Base-by-base conservation (phyloP, 2,113 vertebrate genomes). In the Amia ocellicauda region DNA sequence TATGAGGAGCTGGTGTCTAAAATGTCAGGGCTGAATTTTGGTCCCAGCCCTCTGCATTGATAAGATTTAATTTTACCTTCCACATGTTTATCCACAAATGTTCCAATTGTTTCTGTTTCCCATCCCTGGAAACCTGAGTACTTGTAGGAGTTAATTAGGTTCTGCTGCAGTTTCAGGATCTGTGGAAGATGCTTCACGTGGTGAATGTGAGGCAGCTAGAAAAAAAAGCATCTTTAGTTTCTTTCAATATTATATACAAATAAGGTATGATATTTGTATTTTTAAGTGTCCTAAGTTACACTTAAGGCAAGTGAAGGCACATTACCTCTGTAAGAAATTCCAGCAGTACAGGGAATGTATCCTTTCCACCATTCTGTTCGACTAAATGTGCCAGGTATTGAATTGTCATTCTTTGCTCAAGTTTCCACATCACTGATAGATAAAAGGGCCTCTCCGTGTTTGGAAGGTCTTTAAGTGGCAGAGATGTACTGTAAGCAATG, bases 351-450 rank as follows among this genome's bases (percentile, higher is more conserved):
- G 63, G 63, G 40, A 65, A 29, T 24, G 58, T 60, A 27, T 17
- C 10, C 29, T 42, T 53, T 26, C 54, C 58, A 3, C 70, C 55
- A 26, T 76, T 62, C 64, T 68, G 66, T 28, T 79, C 74, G 51
- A 76, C 70, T 9, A 71, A 55, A 27, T 76, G 65, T 20, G 16
- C 64, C 11, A 76, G 19, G 11, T 49, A 45, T 4, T 74, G 74
- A 19, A 76, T 58, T 13, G 66, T 72, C 26, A 61, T 70, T 60
- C 62, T 76, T 29, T 79, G 69, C 53, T 76, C 65, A 64, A 60
- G 69, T 50, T 23, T 60, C 77, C 77, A 79, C 69, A 74, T 70
- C 8, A 41, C 11, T 20, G 72, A 70, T 17, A 68, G 22, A 14
- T 65, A 69, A 24, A 72, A 63, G 2, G 69, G 17, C 17, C 45